Conservation (phyloP, 2,113 vertebrate genomes). For the Tiliqua scincoides region DNA sequence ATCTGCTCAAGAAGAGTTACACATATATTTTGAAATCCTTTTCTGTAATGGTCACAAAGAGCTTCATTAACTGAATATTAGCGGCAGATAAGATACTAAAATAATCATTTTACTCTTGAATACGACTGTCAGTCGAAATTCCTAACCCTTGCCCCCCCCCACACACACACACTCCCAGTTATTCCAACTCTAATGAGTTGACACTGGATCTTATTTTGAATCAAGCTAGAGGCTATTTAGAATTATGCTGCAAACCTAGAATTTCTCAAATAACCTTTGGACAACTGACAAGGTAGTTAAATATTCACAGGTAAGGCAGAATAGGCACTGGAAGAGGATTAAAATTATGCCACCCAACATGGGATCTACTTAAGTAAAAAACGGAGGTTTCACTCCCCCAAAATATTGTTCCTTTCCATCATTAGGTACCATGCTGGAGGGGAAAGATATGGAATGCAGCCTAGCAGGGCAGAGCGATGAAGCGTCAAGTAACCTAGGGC, state of each 20-base stretch:
- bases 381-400: neutral
- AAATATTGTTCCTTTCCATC: neutral
- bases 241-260: neutral
- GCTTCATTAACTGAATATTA: neutral
- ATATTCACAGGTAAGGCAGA: neutral
- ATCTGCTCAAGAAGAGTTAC: neutral
- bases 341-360: neutral
- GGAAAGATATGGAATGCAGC: neutral
- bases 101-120: neutral
- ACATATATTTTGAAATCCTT: slow-evolving; percentile 3
- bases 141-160: neutral
- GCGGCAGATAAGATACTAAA: neutral
- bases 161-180: neutral
- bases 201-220: neutral
- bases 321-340: neutral
- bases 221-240: neutral
- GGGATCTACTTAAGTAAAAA: neutral
- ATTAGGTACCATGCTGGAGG: neutral
- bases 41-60: neutral
- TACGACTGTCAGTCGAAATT: neutral
- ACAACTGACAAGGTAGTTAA: neutral
- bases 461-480: neutral
- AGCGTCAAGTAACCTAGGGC: neutral
- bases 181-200: neutral
- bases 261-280: neutral